Percentiles rank a stretch among this genome's conserved stretches.
phyloP scores from a whole-genome alignment of 2,113 vertebrate genomes.

The Callopanchax toddi region DNA sequence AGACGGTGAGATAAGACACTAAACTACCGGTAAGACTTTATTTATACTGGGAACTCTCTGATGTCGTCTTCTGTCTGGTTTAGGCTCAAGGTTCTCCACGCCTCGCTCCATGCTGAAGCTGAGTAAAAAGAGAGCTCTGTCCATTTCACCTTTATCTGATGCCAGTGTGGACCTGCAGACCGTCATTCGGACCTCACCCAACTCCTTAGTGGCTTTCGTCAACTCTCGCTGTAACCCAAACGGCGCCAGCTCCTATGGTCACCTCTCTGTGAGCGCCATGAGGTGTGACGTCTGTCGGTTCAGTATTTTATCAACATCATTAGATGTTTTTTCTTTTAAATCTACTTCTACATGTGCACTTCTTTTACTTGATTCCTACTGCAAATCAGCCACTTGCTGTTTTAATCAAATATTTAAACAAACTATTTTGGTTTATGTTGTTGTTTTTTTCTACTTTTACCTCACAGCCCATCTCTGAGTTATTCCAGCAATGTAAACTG shows the following conservation, averaged over 20 bases:
- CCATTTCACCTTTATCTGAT: conserved; percentile 95
- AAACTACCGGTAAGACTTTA: no score
- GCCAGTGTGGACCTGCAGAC: conserved; percentile 96
- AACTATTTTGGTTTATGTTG: background rate
- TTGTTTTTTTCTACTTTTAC: background rate
- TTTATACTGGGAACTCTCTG: no score
- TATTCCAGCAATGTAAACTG: conserved; percentile 88
- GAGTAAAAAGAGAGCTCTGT: conserved; percentile 94
- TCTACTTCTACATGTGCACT: no score
- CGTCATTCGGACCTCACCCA: conserved; percentile 95
- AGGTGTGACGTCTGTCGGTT: conserved; percentile 87
- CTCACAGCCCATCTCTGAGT: conserved; percentile 86
- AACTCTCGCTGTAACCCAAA: conserved; percentile 91
- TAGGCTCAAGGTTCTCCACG: conserved; percentile 90
- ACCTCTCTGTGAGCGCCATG: conserved; percentile 93
- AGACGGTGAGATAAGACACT: conserved; percentile 84
- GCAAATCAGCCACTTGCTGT: no score
- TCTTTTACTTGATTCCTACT: no score
- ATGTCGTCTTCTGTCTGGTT: background rate
- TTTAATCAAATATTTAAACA: no score
- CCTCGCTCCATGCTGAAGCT: conserved; percentile 89
- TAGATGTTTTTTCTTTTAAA: no score
- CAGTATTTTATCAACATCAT: background rate
- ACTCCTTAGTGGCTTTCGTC: conserved; percentile 95
- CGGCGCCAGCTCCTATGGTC: conserved; percentile 90